Percentiles rank a stretch among this genome's conserved stretches.
phyloP scores from a whole-genome alignment of 2,888 invertebrate genomes.

The Seira musarum region DNA sequence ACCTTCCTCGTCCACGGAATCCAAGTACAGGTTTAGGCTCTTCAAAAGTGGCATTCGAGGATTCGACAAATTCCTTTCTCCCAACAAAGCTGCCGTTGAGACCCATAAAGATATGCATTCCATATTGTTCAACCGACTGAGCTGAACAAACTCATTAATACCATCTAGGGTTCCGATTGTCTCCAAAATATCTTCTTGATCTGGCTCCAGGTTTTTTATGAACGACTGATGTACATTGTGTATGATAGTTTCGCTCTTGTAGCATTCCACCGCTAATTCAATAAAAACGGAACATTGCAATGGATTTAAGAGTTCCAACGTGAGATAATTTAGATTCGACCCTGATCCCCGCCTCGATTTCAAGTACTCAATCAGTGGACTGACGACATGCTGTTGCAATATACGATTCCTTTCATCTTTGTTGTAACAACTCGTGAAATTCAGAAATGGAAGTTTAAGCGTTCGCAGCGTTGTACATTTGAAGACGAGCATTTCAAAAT shows the following conservation, averaged over 20 bases:
- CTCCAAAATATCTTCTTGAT: conserved; percentile 30
- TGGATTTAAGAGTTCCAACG: conserved; percentile 48
- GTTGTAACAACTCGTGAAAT: conserved; percentile 42
- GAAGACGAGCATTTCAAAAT: conserved; percentile 38
- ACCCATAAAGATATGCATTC: conserved; percentile 55
- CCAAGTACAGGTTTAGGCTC: conserved; percentile 48
- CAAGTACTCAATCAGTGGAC: conserved; percentile 33
- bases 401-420: conserved; percentile 39
- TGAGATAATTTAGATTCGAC: conserved; percentile 34
- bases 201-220: conserved; percentile 34
- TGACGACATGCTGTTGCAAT: conserved; percentile 36
- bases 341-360: conserved; percentile 8
- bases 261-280: conserved; percentile 42
- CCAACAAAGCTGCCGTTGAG: conserved; percentile 30
- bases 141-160: conserved; percentile 48
- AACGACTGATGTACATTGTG: conserved; percentile 54
- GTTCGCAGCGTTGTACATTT: conserved; percentile 35
- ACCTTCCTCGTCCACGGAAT: conserved; percentile 42
- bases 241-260: conserved; percentile 35
- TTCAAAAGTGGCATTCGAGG: conserved; percentile 39
- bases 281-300: conserved; percentile 47
- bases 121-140: conserved; percentile 39
- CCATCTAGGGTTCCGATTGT: conserved; percentile 54
- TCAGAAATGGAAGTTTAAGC: conserved; percentile 50
- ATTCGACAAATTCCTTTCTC: conserved; percentile 35